Base-by-base conservation (phyloP, 2,888 invertebrate species). In the Choristoneura rosaceana region DNA sequence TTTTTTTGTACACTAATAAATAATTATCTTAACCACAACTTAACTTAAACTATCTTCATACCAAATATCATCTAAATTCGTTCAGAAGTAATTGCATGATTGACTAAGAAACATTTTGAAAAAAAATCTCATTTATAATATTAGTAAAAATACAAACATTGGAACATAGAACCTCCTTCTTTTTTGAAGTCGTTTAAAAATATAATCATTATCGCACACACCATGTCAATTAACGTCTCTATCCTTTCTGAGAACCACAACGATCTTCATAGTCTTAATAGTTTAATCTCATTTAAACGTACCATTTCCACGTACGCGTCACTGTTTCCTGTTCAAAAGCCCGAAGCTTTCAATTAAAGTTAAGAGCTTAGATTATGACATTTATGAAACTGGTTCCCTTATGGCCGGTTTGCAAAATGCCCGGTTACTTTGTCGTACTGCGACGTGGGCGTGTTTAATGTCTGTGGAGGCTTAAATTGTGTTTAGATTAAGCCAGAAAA, bases 401-500 rank as follows among this genome's bases (percentile, higher is more conserved):
- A 43, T 12, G 60, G 67, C 74, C 74, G 74, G 76, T 77, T 76
- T 73, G 69, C 69, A 62, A 79, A 82, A 78, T 79, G 79, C 71
- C 83, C 79, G 81, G 80, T 81, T 83, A 76, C 73, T 76, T 69
- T 63, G 75, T 77, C 75, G 74, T 50, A 59, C 76, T 76, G 80
- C 77, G 71, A 77, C 84, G 80, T 79, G 70, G 67, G 55, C 45
- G 60, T 55, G 17, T 67, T 25, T 64, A n/a, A 43, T 45, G 10
- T 2, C 25, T 52, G 2, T 41, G 12, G 38, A 38, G 7, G 38
- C 7, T 38, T 38, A 38, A 38, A 38, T 38, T 38, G 4, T 38
- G 38, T 38, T 38, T 5, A 38, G 38, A 38, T 7, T 38, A 7
- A 38, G 7, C 38, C 38, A 38, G 38, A 38, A 38, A 38, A 38